A percentile compares a stretch with the other conserved stretches of the same genome.
Evolutionary conservation across 1,140 invertebrate species (phyloP).

Genomic region (Euschistus heros): DNA sequence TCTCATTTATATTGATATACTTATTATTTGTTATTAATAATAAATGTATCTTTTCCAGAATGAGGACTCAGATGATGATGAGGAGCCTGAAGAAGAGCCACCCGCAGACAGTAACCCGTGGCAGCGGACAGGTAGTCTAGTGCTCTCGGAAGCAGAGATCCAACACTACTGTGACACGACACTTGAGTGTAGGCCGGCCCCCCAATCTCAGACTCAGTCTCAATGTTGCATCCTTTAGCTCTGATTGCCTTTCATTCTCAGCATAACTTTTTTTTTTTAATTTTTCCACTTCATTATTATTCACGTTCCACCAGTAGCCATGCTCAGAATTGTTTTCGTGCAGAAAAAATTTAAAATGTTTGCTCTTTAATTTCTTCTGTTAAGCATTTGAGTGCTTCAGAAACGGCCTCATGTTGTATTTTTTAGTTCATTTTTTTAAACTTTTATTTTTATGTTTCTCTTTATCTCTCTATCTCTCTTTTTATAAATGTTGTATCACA

Average conservation of each 20-base stretch:
- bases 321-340: too few species aligned
- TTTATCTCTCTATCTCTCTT: too few species aligned
- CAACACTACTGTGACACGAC: slow-evolving; percentile 63
- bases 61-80: slow-evolving; percentile 36
- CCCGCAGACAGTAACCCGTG: slow-evolving; percentile 33
- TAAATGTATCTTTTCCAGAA: slow-evolving; percentile 22
- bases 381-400: too few species aligned
- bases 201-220: neutral
- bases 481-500: too few species aligned
- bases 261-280: neutral
- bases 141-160: slow-evolving; percentile 49
- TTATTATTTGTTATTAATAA: too few species aligned
- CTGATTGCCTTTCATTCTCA: neutral
- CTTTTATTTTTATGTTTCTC: too few species aligned
- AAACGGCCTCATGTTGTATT: too few species aligned
- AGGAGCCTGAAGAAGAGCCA: slow-evolving; percentile 35
- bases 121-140: slow-evolving; percentile 31
- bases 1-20: too few species aligned
- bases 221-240: slow-evolving; percentile 6
- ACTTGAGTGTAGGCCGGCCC: slow-evolving; percentile 52
- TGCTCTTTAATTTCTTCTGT: too few species aligned
- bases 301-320: neutral
- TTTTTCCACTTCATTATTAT: neutral
- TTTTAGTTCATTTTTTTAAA: too few species aligned
- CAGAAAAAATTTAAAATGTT: too few species aligned